Percentiles rank a stretch among this genome's conserved stretches.
Conservation (phyloP, 2,113 vertebrate genomes). For the Eulacestoma nigropectus region DNA sequence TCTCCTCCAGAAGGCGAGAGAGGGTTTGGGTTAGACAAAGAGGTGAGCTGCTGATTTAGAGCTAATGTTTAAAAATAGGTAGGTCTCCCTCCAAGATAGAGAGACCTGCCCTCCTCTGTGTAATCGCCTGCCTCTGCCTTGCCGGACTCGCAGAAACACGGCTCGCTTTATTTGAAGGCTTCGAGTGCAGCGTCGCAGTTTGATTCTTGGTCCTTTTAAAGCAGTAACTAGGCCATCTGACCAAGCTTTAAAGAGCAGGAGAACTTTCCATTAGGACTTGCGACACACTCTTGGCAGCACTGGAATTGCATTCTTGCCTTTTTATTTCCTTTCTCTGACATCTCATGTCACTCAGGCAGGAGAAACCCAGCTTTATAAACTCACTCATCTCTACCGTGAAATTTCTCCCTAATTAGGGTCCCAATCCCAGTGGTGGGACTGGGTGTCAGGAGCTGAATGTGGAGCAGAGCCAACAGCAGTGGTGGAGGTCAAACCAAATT, state of each 20-base stretch:
- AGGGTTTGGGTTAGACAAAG: constrained; percentile 57
- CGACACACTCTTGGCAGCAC: constrained; percentile 28
- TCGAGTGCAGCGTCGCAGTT: constrained; percentile 53
- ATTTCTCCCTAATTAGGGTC: constrained; percentile 52
- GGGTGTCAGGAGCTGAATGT: background rate
- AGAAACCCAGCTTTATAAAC: constrained; percentile 33
- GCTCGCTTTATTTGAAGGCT: constrained; percentile 67
- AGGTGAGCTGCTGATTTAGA: constrained; percentile 53
- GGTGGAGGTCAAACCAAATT: background rate
- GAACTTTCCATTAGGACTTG: constrained; percentile 67
- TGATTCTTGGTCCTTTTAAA: constrained; percentile 66
- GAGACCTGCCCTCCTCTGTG: constrained; percentile 63
- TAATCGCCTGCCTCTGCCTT: constrained; percentile 52
- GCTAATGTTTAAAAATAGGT: constrained; percentile 70
- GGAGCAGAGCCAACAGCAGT: background rate
- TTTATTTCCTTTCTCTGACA: constrained; percentile 66
- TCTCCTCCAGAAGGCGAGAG: constrained; percentile 60
- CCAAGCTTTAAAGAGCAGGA: constrained; percentile 64
- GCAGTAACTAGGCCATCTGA: constrained; percentile 68
- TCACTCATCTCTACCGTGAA: constrained; percentile 48
- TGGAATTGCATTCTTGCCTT: constrained; percentile 62
- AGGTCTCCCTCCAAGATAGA: constrained; percentile 74
- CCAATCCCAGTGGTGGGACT: background rate
- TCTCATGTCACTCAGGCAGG: constrained; percentile 46
- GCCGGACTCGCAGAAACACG: constrained; percentile 52